These are phyloP conservation scores for Solenodon paradoxus DNA, from an alignment of 2,113 vertebrate genomes.

Conservation along the genomic window DNA sequence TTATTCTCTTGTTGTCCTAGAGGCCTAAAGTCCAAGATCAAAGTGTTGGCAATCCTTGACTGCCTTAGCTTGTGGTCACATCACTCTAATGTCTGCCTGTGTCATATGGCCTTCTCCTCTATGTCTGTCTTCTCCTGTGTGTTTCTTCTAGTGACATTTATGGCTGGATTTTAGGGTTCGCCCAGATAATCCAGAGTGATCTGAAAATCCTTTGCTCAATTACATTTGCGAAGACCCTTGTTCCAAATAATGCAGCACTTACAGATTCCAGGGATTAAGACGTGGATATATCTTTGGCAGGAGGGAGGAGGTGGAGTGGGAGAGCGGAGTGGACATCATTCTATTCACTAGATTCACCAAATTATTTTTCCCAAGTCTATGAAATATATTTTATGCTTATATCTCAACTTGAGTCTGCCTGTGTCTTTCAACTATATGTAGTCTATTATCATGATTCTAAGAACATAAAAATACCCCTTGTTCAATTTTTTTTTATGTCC, in stretches of 20 bases:
- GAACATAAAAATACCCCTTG: neutral
- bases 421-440: neutral
- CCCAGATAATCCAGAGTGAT: neutral
- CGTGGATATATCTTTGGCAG: rapidly evolving
- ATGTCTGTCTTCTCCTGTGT: neutral
- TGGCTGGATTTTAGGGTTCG: neutral
- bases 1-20: neutral
- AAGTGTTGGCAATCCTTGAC: neutral
- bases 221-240: neutral
- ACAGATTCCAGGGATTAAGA: neutral
- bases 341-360: neutral
- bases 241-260: neutral
- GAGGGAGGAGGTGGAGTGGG: too few relatives aligned
- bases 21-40: neutral
- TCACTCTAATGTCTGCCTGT: neutral
- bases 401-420: neutral
- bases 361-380: neutral
- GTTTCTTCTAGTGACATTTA: neutral
- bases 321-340: too few relatives aligned
- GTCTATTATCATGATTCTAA: neutral
- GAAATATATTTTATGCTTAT: neutral
- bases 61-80: neutral
- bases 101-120: neutral
- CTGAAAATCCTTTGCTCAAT: neutral
- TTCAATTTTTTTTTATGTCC: neutral